Conservation (phyloP, 2,797 vertebrate genomes). For the Alca torda region DNA sequence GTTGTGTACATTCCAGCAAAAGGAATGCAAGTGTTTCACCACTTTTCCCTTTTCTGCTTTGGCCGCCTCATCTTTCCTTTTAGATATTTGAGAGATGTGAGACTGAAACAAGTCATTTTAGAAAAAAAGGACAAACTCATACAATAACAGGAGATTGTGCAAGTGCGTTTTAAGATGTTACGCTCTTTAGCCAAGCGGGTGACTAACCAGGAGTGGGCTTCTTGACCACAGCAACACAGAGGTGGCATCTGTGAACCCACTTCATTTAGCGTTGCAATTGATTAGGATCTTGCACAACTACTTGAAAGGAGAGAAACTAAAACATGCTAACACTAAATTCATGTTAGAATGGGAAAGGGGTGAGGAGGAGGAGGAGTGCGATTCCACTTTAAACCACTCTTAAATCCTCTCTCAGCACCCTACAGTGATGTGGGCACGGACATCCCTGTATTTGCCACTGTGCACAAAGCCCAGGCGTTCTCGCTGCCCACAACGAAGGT, state of each 20-base stretch:
- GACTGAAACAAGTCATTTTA: not conserved
- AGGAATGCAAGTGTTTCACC: slow-evolving; percentile 43
- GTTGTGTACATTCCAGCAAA: slow-evolving; percentile 18
- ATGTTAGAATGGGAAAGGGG: not conserved
- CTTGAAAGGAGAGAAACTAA: not conserved
- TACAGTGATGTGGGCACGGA: not conserved
- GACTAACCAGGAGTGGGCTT: not conserved
- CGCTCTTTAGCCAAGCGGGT: not conserved
- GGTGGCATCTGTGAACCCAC: not conserved
- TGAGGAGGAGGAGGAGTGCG: not conserved
- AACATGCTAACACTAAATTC: not conserved
- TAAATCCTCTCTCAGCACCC: not conserved
- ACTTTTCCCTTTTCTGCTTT: slow-evolving; percentile 3
- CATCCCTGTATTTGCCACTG: not conserved
- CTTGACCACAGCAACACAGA: not conserved
- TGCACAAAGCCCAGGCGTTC: accelerated
- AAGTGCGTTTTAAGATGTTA: not conserved
- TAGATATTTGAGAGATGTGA: not conserved
- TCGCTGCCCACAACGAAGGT: not conserved
- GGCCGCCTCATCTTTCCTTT: not conserved
- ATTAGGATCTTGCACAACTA: not conserved
- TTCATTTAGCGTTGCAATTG: not conserved
- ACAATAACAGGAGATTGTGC: not conserved
- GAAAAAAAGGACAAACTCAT: not conserved
- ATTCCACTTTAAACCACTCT: not conserved